Base-by-base conservation (phyloP, 2,888 invertebrate genomes). In the Torymus aiolomorphi region DNA sequence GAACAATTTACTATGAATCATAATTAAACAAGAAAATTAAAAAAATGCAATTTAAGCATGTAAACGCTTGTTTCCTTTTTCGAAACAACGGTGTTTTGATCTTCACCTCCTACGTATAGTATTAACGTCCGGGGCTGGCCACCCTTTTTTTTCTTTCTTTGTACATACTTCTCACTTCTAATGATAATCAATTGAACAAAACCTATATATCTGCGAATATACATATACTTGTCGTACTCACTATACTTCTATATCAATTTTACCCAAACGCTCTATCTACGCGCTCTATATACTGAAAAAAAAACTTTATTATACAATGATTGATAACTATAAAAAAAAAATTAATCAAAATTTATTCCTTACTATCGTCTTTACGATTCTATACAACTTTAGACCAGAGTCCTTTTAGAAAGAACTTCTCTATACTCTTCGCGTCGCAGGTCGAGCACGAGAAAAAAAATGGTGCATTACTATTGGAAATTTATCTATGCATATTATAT, bases 61-160 rank as follows among this genome's bases (percentile, higher is more conserved):
- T 54, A 62, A 61, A 49, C 14, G 31, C 16, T 54, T 16, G 49
- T 18, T 61, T 42, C 4, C 4, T 16, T 73, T 54, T 24, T 24
- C 14, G 61, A 59, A 69, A 51, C 59, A 31, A 67, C 16, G 13
- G 57, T 65, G 14, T 61, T 73, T 69, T 51, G 16, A 73, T 51
- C 49, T 72, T 73, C 61, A 72, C 24, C 8, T 42, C 24, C 8
- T 42, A 42, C 42, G 5, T 67, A 51, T 49, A 71, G 73, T 59
- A 65, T 72, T 62, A 67, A 59, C 74, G 65, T 72, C 54, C 70
- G 82, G 83, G 84, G 83, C 83, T 84, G 81, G 82, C 82, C 81
- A 80, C 74, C 63, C 52, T 14, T 67, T 42, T 70, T 66, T 66
- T 75, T 57, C 24, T 76, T 74, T 77, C 59, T 72, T 69, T 56